Evolutionary conservation across 2,113 vertebrate genomes (phyloP), one percentile per base, ranked within the genome.

Genomic region (Anarhynchus alexandrinus): DNA sequence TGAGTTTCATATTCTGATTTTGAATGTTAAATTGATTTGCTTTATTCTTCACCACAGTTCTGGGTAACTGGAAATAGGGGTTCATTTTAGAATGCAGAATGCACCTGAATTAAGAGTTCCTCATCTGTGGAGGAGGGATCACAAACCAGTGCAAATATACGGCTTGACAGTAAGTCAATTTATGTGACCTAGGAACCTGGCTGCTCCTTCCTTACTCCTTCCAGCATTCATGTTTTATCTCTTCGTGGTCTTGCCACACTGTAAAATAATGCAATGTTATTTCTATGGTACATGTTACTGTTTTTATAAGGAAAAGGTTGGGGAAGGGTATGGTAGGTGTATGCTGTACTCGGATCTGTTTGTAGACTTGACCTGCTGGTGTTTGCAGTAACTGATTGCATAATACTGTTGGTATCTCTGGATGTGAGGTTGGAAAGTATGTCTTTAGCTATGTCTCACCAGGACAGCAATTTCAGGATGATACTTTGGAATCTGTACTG

Each of bases 211-310:
- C 59, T 83, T 27, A 38, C 10, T 67, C 17, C 21, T 70, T 67
- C 15, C 16, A 82, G 43, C 34, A 9, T 57, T 74, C 11, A 2
- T 19, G 4, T 40, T 73, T 78, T 38, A 36, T 38, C 51, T 66
- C 43, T 78, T 67, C 2, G 0, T 45, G 59, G 8, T 72, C 74
- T 85, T 59, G 15, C 36, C 52, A 32, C 20, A 3, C 23, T 42
- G 29, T 43, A 52, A 71, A 65, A 42, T 43, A 73, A 7, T 4
- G 58, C 5, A 17, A 13, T 6, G 2, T 19, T 17, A 7, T 55
- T 66, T 72, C 2, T 36, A 4, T 20, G 20, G 3, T 36, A 61
- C 2, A 1, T 7, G 9, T 51, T 15, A 4, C 7, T 49, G 1
- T 2, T 58, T 87, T 66, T 26, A 15, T n/a, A 29, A 76, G 57